Evolutionary conservation across 2,113 vertebrate genomes (phyloP).

Genomic region (Dissostichus mawsoni): DNA sequence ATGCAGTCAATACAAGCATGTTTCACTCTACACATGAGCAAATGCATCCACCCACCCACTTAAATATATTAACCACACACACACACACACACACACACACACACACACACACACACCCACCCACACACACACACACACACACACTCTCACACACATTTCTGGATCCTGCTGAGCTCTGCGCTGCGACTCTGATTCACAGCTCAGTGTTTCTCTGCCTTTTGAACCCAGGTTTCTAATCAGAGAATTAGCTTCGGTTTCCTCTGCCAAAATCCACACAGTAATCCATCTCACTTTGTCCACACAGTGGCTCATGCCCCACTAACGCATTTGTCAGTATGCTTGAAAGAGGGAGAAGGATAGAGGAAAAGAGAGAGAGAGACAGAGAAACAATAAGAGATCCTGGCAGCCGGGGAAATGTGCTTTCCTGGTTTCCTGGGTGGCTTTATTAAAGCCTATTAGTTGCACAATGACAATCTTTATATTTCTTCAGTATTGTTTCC

Average conservation of each 20-base stretch:
- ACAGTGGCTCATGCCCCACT: slow-evolving; percentile 59
- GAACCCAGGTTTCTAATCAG: slow-evolving; percentile 79
- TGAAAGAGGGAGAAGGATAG: slow-evolving; percentile 29
- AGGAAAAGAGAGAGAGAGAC: slow-evolving; percentile 10
- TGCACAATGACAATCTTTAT: slow-evolving; percentile 52
- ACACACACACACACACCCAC: no score
- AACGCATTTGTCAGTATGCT: slow-evolving; percentile 57
- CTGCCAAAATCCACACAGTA: slow-evolving; percentile 74
- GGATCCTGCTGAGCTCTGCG: slow-evolving; percentile 36
- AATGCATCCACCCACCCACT: no score
- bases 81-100: no score
- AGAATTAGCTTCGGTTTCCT: slow-evolving; percentile 72
- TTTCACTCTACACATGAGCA: slow-evolving; percentile 4
- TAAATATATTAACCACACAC: no score
- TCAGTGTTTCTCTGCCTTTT: slow-evolving; percentile 65
- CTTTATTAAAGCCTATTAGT: slow-evolving; percentile 64
- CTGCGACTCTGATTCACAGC: slow-evolving; percentile 62
- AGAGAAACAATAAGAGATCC: slow-evolving; percentile 42
- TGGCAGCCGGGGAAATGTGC: slow-evolving; percentile 54
- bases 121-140: no score
- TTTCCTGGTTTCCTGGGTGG: slow-evolving; percentile 49
- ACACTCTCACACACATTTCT: background rate
- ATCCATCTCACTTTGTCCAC: slow-evolving; percentile 80
- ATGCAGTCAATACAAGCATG: slow-evolving; percentile 14
- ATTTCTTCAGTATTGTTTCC: slow-evolving; percentile 47